phyloP scores from a whole-genome alignment of 2,888 invertebrate species.

The Plagiodera versicolora region DNA sequence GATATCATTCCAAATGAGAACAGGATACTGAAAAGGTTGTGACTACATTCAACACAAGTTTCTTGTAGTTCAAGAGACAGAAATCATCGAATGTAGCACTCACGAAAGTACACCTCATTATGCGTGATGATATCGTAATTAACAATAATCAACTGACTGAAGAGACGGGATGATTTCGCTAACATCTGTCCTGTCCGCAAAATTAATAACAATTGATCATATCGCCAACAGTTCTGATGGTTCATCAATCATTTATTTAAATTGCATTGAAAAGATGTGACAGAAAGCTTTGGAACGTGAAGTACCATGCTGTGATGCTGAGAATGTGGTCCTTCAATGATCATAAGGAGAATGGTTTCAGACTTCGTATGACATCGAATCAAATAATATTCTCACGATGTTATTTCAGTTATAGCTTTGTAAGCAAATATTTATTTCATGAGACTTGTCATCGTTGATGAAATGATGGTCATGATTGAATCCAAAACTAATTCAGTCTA shows the following conservation, averaged over 20 bases:
- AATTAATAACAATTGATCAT: background rate
- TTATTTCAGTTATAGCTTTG: too few relatives aligned
- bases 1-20: too few relatives aligned
- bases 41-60: too few relatives aligned
- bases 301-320: background rate
- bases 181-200: background rate
- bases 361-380: too few relatives aligned
- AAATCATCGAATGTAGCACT: background rate
- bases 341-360: too few relatives aligned
- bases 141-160: background rate
- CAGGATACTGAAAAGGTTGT: too few relatives aligned
- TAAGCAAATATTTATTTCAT: too few relatives aligned
- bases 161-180: background rate
- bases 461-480: too few relatives aligned
- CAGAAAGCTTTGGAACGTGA: background rate
- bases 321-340: background rate
- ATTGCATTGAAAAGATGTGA: background rate
- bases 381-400: too few relatives aligned
- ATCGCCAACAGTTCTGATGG: constrained; percentile 13
- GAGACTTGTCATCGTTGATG: too few relatives aligned
- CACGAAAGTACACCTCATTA: background rate
- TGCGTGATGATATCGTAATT: background rate
- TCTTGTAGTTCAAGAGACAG: background rate
- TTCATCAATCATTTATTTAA: constrained; percentile 15
- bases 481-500: too few relatives aligned